phyloP scores from a whole-genome alignment of 1,140 invertebrate species.

The Gryon sp. region DNA sequence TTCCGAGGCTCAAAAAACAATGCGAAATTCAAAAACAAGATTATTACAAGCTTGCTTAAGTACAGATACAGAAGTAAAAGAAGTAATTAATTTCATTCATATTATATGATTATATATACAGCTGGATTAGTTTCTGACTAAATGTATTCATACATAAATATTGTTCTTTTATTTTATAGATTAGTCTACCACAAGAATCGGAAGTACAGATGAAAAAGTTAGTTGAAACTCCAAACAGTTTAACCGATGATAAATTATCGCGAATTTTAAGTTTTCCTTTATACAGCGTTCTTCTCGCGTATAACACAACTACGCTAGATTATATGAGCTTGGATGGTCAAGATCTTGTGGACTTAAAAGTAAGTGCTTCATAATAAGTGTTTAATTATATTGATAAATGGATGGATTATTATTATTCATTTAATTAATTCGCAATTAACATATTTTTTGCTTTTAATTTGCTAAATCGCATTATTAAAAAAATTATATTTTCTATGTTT shows the following conservation, averaged over 20 bases:
- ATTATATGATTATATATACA: too few relatives aligned
- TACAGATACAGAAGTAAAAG: slow-evolving; percentile 86
- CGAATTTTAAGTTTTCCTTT: slow-evolving; percentile 91
- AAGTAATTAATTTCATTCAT: too few relatives aligned
- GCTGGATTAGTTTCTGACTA: too few relatives aligned
- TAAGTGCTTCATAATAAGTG: slow-evolving; percentile 7
- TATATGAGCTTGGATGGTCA: slow-evolving; percentile 85
- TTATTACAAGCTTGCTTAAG: slow-evolving; percentile 87
- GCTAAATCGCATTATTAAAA: too few relatives aligned
- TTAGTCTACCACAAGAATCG: slow-evolving; percentile 83
- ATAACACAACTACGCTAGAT: slow-evolving; percentile 85
- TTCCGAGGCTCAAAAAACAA: slow-evolving; percentile 79
- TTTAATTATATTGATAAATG: too few relatives aligned
- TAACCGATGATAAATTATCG: slow-evolving; percentile 78
- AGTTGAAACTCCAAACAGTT: slow-evolving; percentile 80
- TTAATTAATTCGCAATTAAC: too few relatives aligned
- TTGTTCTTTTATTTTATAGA: slow-evolving; percentile 69
- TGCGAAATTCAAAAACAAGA: slow-evolving; percentile 80
- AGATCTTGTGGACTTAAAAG: slow-evolving; percentile 71
- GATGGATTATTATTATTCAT: too few relatives aligned
- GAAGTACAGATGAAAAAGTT: slow-evolving; percentile 82
- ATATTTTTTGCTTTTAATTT: too few relatives aligned
- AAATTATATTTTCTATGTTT: too few relatives aligned
- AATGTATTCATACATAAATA: too few relatives aligned
- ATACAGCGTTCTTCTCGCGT: slow-evolving; percentile 88